Conservation (phyloP, 2,888 invertebrate species). For the Polia nebulosa region DNA sequence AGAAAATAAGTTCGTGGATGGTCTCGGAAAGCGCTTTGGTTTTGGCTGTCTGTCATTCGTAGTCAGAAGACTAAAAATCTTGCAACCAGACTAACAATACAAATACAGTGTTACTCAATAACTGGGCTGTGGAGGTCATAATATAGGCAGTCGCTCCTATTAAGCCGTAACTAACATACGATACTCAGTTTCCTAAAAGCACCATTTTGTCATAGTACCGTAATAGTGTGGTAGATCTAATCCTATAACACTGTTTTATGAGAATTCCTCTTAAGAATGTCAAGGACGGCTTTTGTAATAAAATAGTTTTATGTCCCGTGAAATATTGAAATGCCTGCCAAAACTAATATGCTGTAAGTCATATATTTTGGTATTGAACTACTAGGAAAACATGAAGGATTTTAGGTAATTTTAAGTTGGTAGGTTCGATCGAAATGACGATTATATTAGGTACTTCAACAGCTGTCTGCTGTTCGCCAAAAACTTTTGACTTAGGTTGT, state of each 20-base stretch:
- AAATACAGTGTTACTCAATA: too few relatives aligned
- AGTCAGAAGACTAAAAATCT: too few relatives aligned
- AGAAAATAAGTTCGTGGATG: too few relatives aligned
- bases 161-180: too few relatives aligned
- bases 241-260: constrained; percentile 15
- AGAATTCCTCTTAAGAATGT: constrained; percentile 13
- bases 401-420: neutral
- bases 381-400: constrained; percentile 5
- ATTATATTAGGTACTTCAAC: neutral
- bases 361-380: neutral
- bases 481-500: too few relatives aligned
- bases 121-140: too few relatives aligned
- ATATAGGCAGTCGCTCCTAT: too few relatives aligned
- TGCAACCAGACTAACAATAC: too few relatives aligned
- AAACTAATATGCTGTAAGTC: constrained; percentile 14
- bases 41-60: too few relatives aligned
- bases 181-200: too few relatives aligned
- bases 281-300: constrained; percentile 37
- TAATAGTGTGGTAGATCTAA: constrained; percentile 5
- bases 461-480: neutral
- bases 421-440: neutral
- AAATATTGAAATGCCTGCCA: constrained; percentile 43
- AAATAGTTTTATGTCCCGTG: constrained; percentile 48
- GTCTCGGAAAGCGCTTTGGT: too few relatives aligned
- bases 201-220: neutral